Conservation (phyloP, 2,797 vertebrate species). For the Myotis planiceps region DNA sequence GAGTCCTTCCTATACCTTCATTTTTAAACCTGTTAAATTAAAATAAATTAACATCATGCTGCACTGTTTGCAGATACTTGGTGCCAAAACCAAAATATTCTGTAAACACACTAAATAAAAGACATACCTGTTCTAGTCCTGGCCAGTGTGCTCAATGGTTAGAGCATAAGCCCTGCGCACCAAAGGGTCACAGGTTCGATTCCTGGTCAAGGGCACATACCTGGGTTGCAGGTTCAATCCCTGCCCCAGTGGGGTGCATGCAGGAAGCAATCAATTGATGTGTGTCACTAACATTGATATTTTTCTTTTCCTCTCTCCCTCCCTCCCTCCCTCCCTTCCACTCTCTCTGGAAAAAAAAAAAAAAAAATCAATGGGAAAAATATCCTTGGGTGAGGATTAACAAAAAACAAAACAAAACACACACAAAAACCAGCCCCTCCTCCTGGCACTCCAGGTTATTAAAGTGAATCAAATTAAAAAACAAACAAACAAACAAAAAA, state of each 20-base stretch:
- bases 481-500: background rate
- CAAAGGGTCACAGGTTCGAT: background rate
- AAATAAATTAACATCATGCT: conserved; percentile 6
- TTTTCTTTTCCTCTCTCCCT: background rate
- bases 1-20: background rate
- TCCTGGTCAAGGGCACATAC: background rate
- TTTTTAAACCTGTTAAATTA: conserved; percentile 31
- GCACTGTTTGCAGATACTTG: background rate
- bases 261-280: background rate
- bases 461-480: background rate
- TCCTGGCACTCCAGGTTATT: no score
- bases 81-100: conserved; percentile 39
- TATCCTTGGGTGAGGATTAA: no score
- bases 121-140: background rate
- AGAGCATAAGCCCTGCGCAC: background rate
- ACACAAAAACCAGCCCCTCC: no score
- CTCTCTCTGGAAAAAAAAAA: background rate
- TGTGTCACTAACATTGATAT: background rate
- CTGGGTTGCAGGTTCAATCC: background rate
- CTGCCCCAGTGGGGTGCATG: background rate
- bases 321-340: background rate
- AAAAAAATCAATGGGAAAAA: background rate
- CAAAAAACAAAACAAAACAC: no score
- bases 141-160: background rate
- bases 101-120: conserved; percentile 35